These are phyloP conservation scores for Margarornis squamiger DNA, from an alignment of 2,797 vertebrate genomes.

Conservation along the genomic window DNA sequence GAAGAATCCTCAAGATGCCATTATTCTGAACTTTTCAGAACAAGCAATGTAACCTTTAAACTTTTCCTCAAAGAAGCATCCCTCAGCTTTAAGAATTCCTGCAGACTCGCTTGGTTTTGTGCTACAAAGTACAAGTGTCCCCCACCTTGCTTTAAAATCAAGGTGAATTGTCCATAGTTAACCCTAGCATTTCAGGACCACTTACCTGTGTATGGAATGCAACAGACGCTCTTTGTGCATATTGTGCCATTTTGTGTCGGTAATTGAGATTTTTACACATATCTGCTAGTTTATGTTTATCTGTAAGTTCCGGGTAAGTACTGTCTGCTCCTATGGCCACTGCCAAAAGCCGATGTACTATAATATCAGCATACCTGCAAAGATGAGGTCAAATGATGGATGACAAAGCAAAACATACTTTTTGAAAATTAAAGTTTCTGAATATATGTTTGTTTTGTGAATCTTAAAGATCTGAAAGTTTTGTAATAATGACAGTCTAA, in stretches of 20 bases:
- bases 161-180: background rate
- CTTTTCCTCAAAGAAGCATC: background rate
- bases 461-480: background rate
- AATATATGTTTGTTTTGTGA: background rate
- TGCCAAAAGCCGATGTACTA: slow-evolving; percentile 93
- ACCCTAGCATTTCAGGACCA: background rate
- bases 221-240: slow-evolving; percentile 93
- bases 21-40: background rate
- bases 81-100: background rate
- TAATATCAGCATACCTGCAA: slow-evolving; percentile 91
- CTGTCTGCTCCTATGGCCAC: slow-evolving; percentile 89
- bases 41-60: background rate
- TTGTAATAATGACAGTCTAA: background rate
- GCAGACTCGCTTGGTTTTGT: background rate
- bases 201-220: slow-evolving; percentile 93
- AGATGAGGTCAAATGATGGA: background rate
- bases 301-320: slow-evolving; percentile 93
- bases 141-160: background rate
- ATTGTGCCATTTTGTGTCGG: slow-evolving; percentile 98
- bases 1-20: background rate
- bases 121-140: background rate
- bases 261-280: slow-evolving; percentile 97
- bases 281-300: slow-evolving; percentile 92
- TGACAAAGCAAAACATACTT: background rate
- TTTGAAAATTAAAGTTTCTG: background rate